These are phyloP conservation scores for Axinella damicornis DNA, from an alignment of 37 sponge, comb jelly and placozoan species.

Conservation along the genomic window DNA sequence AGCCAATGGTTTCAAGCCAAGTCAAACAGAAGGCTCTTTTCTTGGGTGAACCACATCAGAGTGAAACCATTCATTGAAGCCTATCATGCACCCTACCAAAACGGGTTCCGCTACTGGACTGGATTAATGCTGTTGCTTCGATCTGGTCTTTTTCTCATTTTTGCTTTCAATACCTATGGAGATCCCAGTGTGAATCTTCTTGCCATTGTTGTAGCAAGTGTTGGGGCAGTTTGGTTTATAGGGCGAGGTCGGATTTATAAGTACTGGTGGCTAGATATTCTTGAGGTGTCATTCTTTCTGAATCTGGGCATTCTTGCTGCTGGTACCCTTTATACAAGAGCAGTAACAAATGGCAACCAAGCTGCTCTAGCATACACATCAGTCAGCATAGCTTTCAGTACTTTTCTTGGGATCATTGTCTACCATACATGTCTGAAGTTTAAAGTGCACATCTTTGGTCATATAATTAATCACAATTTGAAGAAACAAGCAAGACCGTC, in stretches of 20 bases:
- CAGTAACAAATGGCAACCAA: no score
- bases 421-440: no score
- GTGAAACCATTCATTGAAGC: slow-evolving; percentile 29
- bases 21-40: background rate
- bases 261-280: background rate
- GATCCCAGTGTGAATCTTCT: background rate
- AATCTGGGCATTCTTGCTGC: background rate
- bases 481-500: no score
- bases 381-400: no score
- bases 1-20: background rate
- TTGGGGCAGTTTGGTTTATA: background rate
- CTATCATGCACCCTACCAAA: slow-evolving; percentile 14
- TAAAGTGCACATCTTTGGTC: no score
- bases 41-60: background rate
- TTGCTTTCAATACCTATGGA: background rate
- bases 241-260: background rate
- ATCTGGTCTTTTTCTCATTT: background rate
- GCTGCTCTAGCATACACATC: no score
- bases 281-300: background rate
- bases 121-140: slow-evolving; percentile 5
- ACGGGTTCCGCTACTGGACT: slow-evolving; percentile 9
- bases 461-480: no score
- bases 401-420: no score
- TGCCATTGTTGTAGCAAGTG: background rate
- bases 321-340: no score